Evolutionary conservation across 2,113 vertebrate genomes (phyloP).

Genomic region (Emydura subglobosa): DNA sequence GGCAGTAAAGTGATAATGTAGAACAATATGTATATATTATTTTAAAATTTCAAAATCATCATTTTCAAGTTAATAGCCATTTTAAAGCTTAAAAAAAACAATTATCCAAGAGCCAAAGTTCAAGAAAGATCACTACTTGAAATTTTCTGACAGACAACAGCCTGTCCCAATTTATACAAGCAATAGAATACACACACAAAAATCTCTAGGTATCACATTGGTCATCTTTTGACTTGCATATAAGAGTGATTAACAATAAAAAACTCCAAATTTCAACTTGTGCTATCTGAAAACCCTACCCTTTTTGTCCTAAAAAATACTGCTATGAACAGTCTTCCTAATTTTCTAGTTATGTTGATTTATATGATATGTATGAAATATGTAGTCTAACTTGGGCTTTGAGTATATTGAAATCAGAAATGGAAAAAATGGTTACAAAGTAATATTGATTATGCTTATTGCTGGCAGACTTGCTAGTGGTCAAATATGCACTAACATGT

Average conservation of each 20-base stretch:
- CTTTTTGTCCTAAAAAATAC: not conserved
- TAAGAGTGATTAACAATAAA: not conserved
- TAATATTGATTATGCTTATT: not conserved
- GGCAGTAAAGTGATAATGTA: not conserved
- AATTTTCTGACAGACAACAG: not conserved
- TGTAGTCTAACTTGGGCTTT: not conserved
- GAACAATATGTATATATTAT: not conserved
- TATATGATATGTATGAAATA: not conserved
- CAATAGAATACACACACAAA: not conserved
- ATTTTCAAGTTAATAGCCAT: not conserved
- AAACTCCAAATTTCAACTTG: not conserved
- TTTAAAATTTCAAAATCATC: not conserved
- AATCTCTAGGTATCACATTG: not conserved
- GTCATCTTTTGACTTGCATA: not conserved
- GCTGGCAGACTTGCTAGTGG: not conserved
- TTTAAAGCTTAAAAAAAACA: not conserved
- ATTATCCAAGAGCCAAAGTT: not conserved
- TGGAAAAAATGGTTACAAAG: not conserved
- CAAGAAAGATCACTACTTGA: not conserved
- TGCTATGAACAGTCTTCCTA: not conserved
- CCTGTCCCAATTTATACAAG: not conserved
- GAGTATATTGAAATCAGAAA: not conserved
- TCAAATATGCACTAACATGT: not conserved
- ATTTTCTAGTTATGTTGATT: not conserved
- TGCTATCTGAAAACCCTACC: not conserved